A percentile compares a stretch with the other conserved stretches of the same genome.
Conservation (phyloP, 2,113 vertebrate species). For the Thunnus thynnus region DNA sequence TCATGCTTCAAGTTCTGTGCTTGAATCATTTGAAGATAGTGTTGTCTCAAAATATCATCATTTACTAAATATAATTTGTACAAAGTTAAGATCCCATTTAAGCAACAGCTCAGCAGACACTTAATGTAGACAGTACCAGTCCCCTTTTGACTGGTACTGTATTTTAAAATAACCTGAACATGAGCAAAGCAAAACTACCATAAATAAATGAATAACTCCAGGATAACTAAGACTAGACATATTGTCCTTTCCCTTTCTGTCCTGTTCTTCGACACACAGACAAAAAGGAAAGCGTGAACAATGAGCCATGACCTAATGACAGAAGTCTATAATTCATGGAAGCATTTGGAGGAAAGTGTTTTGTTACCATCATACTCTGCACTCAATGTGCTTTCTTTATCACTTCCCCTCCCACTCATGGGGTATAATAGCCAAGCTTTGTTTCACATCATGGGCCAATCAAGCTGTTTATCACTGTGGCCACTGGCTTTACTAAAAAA, state of each 20-base stretch:
- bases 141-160: neutral
- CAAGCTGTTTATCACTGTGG: conserved; percentile 51
- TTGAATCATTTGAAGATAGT: neutral
- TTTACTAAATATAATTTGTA: too few relatives aligned
- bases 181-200: neutral
- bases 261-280: conserved; percentile 56
- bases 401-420: conserved; percentile 91
- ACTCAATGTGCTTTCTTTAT: conserved; percentile 92
- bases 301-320: conserved; percentile 93
- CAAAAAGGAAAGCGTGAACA: conserved; percentile 84
- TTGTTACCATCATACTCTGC: conserved; percentile 87
- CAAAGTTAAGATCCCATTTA: neutral
- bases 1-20: neutral
- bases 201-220: conserved; percentile 17
- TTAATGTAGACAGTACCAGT: neutral
- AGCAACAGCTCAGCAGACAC: neutral
- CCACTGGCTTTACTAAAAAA: conserved; percentile 30
- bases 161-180: neutral
- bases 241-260: conserved; percentile 54
- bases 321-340: conserved; percentile 93
- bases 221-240: conserved; percentile 22
- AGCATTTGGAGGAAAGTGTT: conserved; percentile 91
- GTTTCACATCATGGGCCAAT: conserved; percentile 80
- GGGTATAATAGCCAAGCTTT: conserved; percentile 90
- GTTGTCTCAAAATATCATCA: neutral